Base-by-base conservation (phyloP, 1,140 invertebrate genomes). In the Drosophila tani region DNA sequence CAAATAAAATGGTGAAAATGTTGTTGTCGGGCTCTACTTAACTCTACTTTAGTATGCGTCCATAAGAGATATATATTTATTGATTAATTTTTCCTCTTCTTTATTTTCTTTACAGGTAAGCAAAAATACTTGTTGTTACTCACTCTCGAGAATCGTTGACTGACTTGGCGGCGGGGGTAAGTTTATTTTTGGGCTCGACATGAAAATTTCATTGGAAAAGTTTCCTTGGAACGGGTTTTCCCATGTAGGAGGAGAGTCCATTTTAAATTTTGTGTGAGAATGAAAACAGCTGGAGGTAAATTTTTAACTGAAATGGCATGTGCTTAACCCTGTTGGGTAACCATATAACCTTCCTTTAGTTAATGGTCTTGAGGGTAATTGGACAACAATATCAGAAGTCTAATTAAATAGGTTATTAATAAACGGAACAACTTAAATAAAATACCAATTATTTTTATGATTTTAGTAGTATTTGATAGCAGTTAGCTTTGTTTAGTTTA, bases 61-160 rank as follows among this genome's bases (percentile, higher is more conserved):
- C 46, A 38, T 50, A 21, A 71, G 38, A 71, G 29, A 69, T 70
- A 79, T 59, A 70, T 71, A 75, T 75, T 78, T 81, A 81, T 81
- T 62, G 84, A 87, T 88, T 87, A 88, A 87, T 76, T 59, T 57
- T 32, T 17, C 63, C 63, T 69, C 62, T 74, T 71, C 35, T 60
- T 51, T 73, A 6, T 64, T 73, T 75, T 81, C 63, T 51, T 86
- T 87, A 35, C 81, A 87, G 84, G 84, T 87, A 87, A 87, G 84
- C 84, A 35, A 66, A 82, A 88, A 62, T 74, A 62, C 74, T 58
- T 68, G 50, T 58, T 68, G 50, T 69, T 78, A 75, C 19, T 56
- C 19, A 14, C 32, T 7, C 29, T 32, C 29, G 12, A 5, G 15
- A 19, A 27, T 38, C 17, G 2, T 43, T 45, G n/a, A 24, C n/a